phyloP scores from a whole-genome alignment of 2,113 vertebrate genomes.

The Microtus pennsylvanicus region DNA sequence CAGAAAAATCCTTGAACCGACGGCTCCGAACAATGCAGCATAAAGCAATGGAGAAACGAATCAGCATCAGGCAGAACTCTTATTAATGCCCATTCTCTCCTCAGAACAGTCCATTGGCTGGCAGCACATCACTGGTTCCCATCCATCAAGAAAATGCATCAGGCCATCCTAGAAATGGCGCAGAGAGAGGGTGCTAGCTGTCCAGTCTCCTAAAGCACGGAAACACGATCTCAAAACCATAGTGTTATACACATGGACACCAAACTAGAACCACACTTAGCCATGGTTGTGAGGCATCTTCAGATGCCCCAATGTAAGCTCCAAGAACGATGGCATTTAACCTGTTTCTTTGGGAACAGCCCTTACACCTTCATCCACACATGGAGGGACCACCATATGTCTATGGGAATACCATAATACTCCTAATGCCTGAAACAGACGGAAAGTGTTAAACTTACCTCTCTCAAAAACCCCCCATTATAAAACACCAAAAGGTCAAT shows the following conservation, averaged over 20 bases:
- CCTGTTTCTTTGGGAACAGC: not conserved
- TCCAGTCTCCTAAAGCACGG: slow-evolving; percentile 5
- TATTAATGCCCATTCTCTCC: not conserved
- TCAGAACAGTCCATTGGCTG: not conserved
- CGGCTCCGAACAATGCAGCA: slow-evolving; percentile 1
- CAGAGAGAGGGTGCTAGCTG: not conserved
- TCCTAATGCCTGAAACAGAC: not conserved
- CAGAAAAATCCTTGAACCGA: slow-evolving; percentile 52
- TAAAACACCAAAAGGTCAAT: slow-evolving; percentile 10
- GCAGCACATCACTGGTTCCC: not conserved
- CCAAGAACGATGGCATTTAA: not conserved
- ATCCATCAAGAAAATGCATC: slow-evolving; percentile 48
- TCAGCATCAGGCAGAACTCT: slow-evolving; percentile 31
- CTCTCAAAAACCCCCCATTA: slow-evolving; percentile 17
- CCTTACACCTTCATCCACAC: not conserved
- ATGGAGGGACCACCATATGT: not conserved
- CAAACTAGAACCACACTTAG: not conserved
- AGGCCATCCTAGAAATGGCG: slow-evolving; percentile 39
- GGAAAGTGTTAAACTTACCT: slow-evolving; percentile 17
- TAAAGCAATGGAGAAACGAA: not conserved
- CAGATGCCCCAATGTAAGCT: not conserved
- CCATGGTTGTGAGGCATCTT: not conserved
- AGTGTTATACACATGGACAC: not conserved
- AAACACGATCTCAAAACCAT: slow-evolving; percentile 9
- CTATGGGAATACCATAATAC: not conserved